Evolutionary conservation across 2,113 vertebrate species (phyloP).

Genomic region (Enhydra lutris): DNA sequence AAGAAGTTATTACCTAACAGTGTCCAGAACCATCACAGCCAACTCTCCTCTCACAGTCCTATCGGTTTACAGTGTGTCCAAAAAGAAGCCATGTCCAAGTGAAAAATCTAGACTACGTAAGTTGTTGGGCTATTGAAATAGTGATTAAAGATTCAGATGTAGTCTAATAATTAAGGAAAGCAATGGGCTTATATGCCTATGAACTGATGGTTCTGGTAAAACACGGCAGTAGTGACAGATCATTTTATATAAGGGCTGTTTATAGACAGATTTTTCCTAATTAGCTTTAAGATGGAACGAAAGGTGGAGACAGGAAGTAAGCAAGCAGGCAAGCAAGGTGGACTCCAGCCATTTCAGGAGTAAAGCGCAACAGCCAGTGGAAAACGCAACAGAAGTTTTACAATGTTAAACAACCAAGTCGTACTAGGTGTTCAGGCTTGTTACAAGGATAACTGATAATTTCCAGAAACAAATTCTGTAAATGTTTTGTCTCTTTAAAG

Average conservation of each 20-base stretch:
- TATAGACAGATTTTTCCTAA: constrained; percentile 3
- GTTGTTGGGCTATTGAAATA: not conserved
- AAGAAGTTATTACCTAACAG: constrained; percentile 84
- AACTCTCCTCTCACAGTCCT: constrained; percentile 41
- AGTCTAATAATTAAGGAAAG: not conserved
- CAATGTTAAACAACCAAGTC: constrained; percentile 4
- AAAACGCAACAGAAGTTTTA: not conserved
- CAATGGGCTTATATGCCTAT: not conserved
- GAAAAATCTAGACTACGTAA: constrained; percentile 5
- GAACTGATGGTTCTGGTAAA: constrained; percentile 77
- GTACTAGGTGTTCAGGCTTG: constrained; percentile 28
- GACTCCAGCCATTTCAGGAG: not conserved
- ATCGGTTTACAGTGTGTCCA: not conserved
- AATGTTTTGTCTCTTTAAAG: constrained; percentile 30
- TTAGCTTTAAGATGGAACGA: constrained; percentile 26
- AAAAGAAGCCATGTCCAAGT: constrained; percentile 32
- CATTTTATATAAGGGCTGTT: constrained; percentile 29
- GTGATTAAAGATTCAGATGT: not conserved
- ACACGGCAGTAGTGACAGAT: not conserved
- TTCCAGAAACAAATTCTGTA: not conserved
- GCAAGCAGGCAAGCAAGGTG: constrained; percentile 57
- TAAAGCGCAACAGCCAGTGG: constrained; percentile 22
- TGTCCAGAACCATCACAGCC: constrained; percentile 78
- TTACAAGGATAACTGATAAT: not conserved
- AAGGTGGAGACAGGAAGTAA: constrained; percentile 41